Percentiles rank a stretch among this genome's conserved stretches.
These are phyloP conservation scores for Liodrosophila aerea DNA, from an alignment of 2,888 invertebrate genomes.

Conservation along the genomic window DNA sequence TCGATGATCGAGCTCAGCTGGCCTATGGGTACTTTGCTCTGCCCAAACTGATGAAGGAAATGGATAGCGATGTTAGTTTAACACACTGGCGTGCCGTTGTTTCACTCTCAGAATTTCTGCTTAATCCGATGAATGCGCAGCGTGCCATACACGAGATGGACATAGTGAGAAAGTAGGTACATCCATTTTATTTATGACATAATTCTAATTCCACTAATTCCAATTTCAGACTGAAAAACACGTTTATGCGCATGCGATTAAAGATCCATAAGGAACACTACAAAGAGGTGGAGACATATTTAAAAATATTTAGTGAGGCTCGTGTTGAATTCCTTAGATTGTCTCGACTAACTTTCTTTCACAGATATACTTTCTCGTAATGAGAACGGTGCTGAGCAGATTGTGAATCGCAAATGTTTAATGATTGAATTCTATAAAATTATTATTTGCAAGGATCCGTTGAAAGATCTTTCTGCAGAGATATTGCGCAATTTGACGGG, in stretches of 20 bases:
- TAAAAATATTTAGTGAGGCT: slow-evolving; percentile 58
- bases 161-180: slow-evolving; percentile 73
- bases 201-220: no score
- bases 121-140: slow-evolving; percentile 71
- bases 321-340: no score
- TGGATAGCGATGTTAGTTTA: slow-evolving; percentile 60
- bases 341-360: neutral
- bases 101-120: slow-evolving; percentile 70
- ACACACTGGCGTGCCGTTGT: slow-evolving; percentile 72
- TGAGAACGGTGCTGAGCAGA: slow-evolving; percentile 62
- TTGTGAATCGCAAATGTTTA: slow-evolving; percentile 56
- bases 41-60: slow-evolving; percentile 73
- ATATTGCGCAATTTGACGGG: slow-evolving; percentile 66
- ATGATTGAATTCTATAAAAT: slow-evolving; percentile 70
- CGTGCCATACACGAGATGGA: slow-evolving; percentile 70
- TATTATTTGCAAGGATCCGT: slow-evolving; percentile 31
- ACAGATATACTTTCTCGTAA: slow-evolving; percentile 64
- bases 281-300: slow-evolving; percentile 51
- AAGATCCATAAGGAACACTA: slow-evolving; percentile 31
- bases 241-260: slow-evolving; percentile 55
- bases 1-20: slow-evolving; percentile 65
- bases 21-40: slow-evolving; percentile 76
- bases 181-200: no score
- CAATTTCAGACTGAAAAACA: slow-evolving; percentile 51
- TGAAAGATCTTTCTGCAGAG: slow-evolving; percentile 51